A percentile compares a stretch with the other conserved stretches of the same genome.
Evolutionary conservation across 2,797 vertebrate species (phyloP).

Genomic region (Mustela erminea): DNA sequence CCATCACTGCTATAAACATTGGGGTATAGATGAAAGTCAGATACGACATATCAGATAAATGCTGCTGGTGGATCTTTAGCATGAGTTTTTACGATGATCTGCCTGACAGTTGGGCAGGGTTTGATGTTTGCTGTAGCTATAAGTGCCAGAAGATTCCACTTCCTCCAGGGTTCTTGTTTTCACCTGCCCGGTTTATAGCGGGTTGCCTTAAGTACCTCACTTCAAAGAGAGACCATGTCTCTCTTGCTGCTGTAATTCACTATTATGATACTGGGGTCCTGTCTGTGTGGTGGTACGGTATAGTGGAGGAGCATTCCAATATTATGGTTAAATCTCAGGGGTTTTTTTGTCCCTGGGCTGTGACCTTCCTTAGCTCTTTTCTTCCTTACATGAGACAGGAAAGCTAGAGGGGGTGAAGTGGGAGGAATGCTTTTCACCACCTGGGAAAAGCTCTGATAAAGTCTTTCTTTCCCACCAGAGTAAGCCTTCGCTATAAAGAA

Average conservation of each 20-base stretch:
- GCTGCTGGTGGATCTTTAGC: neutral
- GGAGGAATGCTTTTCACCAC: neutral
- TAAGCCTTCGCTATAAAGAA: neutral
- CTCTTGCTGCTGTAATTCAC: neutral
- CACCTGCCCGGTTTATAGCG: neutral
- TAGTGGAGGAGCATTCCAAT: neutral
- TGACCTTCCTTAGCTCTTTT: neutral
- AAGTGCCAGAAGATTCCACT: neutral
- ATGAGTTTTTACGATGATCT: neutral
- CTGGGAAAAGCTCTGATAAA: neutral
- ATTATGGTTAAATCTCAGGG: neutral
- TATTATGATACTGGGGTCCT: neutral
- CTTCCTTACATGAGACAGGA: neutral
- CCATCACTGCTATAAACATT: too few species aligned
- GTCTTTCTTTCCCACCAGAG: neutral
- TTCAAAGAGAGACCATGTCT: neutral
- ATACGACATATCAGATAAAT: neutral
- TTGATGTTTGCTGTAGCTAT: neutral
- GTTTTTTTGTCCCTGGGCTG: neutral
- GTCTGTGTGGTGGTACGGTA: neutral
- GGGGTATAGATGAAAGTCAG: neutral
- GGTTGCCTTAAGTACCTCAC: neutral
- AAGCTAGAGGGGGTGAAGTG: neutral
- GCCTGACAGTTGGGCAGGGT: neutral
- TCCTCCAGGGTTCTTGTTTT: neutral